Base-by-base conservation (phyloP, 2,888 invertebrate genomes). In the Capitulum mitella region DNA sequence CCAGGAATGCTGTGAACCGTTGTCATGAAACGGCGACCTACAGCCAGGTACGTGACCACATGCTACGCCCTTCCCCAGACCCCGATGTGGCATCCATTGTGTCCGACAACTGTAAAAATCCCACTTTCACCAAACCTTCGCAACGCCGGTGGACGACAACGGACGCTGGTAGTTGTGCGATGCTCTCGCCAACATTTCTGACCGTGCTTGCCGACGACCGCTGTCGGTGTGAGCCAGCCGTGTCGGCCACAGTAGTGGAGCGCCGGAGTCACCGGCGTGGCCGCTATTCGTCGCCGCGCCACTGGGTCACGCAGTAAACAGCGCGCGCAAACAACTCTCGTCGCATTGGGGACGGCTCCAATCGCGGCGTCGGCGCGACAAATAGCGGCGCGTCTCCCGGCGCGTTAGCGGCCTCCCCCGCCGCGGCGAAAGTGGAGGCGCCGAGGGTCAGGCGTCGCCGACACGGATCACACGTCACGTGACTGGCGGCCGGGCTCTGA, bases 341-440 rank as follows among this genome's bases (percentile, higher is more conserved):
- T 1, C 54, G n/a, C n/a, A 61, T 61, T 32, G 61, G 61, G 61
- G 29, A 54, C 54, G 54, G 54, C 54, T 54, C 61, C 61, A 29
- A 32, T 61, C 29, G 61, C 64, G 64, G 64, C 64, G 34, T 19
- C 19, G 32, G 8, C 32, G 32, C 64, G 58, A 58, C 58, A 58
- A n/a, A n/a, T 16, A 16, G 64, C 64, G 64, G 64, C 34, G 64
- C 34, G 34, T 16, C 64, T 34, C 64, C 64, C 64, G 34, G 14
- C 32, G 64, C 64, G 64, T 64, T 34, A 64, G 34, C 64, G 19
- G 19, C 64, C 64, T 34, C 34, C 64, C 64, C 64, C 29, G 64
- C 64, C 64, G 64, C 64, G 64, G 64, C 64, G 64, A 64, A 64
- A 64, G 64, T 19, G 64, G 64, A 6, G 64, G 19, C 12, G 64